phyloP scores from a whole-genome alignment of 2,113 vertebrate genomes.

The Periophthalmodon schlosseri region DNA sequence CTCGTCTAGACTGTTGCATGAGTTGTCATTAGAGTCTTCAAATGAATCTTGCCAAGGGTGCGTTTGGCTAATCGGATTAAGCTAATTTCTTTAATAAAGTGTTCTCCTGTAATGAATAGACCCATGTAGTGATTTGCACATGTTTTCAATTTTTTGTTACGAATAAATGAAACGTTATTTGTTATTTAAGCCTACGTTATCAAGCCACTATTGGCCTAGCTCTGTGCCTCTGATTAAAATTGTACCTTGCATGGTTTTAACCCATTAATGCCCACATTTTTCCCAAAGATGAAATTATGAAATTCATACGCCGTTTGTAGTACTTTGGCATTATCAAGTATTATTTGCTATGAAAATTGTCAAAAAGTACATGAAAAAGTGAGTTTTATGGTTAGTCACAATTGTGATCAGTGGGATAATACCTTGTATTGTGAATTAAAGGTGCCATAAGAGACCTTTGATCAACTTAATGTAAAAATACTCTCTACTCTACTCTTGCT shows the following conservation, averaged over 20 bases:
- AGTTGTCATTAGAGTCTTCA: background rate
- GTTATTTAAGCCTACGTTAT: background rate
- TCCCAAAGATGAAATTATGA: too few species aligned
- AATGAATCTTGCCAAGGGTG: background rate
- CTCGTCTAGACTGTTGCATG: background rate
- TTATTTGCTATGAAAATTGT: too few species aligned
- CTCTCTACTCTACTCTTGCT: too few species aligned
- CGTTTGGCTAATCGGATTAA: background rate
- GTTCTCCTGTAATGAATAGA: background rate
- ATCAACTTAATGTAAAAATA: too few species aligned
- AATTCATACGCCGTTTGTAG: too few species aligned
- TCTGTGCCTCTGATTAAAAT: background rate
- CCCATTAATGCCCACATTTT: too few species aligned
- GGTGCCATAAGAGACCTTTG: too few species aligned
- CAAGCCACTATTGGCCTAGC: background rate
- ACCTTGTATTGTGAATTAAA: too few species aligned
- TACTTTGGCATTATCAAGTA: too few species aligned
- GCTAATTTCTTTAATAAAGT: background rate
- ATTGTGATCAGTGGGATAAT: too few species aligned
- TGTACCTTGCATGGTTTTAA: background rate
- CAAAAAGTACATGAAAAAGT: too few species aligned
- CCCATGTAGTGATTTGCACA: background rate
- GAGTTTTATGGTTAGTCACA: too few species aligned
- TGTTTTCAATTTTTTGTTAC: background rate
- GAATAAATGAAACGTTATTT: background rate